Evolutionary conservation across 2,113 vertebrate species (phyloP).

Genomic region (Lutjanus erythropterus): DNA sequence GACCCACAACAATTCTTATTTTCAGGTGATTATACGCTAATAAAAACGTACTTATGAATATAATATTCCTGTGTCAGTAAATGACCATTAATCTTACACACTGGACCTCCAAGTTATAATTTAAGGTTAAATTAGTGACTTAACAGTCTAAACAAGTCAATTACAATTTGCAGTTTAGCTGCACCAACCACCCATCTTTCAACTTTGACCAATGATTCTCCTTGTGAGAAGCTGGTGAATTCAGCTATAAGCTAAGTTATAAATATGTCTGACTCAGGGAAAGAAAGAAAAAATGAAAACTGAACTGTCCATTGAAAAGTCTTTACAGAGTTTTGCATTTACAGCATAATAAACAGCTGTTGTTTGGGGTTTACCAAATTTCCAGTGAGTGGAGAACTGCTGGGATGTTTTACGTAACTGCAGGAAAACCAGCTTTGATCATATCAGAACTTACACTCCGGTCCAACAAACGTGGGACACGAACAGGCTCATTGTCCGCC

Average conservation of each 20-base stretch:
- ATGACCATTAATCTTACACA: too few species aligned
- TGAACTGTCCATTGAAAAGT: not conserved
- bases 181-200: not conserved
- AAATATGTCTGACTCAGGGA: not conserved
- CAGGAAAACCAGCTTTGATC: slow-evolving; percentile 41
- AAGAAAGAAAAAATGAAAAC: not conserved
- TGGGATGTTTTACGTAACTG: slow-evolving; percentile 4
- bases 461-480: not conserved
- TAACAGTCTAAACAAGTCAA: not conserved
- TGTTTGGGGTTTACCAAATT: not conserved
- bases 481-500: slow-evolving; percentile 39
- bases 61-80: too few species aligned
- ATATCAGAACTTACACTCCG: slow-evolving; percentile 11
- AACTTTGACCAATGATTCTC: not conserved
- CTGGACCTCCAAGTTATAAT: too few species aligned
- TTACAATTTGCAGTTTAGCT: not conserved
- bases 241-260: not conserved
- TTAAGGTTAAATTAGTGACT: not conserved
- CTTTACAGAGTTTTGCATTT: not conserved
- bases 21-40: too few species aligned
- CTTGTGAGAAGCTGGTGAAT: not conserved
- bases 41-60: too few species aligned
- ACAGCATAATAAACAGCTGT: not conserved
- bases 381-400: not conserved
- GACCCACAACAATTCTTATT: too few species aligned